Conservation (phyloP, 2,113 vertebrate species). For the Phaethon lepturus region DNA sequence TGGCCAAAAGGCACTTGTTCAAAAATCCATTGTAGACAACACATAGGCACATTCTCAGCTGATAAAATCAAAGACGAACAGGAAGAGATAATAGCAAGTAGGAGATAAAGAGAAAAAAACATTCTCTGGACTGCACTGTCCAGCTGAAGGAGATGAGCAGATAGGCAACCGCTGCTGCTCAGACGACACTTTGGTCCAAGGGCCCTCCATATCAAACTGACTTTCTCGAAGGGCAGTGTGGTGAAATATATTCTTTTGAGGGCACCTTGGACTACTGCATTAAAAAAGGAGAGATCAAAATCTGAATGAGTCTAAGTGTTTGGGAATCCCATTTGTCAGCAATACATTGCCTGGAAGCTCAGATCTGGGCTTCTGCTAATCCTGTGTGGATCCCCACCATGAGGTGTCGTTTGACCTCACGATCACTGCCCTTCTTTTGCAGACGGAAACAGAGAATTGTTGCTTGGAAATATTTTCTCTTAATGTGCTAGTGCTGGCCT, state of each 20-base stretch:
- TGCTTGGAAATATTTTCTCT: neutral
- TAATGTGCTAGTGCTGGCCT: neutral
- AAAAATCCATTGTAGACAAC: neutral
- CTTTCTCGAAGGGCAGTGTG: neutral
- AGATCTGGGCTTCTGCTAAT: neutral
- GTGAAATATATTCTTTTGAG: neutral
- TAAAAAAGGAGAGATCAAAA: neutral
- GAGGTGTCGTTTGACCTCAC: neutral
- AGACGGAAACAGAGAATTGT: neutral
- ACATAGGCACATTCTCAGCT: neutral
- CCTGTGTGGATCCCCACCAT: fast-evolving
- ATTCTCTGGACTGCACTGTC: neutral
- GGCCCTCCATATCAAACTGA: neutral
- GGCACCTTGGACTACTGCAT: neutral
- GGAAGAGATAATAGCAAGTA: neutral
- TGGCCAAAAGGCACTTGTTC: conserved; percentile 36
- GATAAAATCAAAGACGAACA: conserved; percentile 22
- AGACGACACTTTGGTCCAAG: neutral
- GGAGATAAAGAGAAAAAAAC: neutral
- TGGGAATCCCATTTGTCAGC: neutral
- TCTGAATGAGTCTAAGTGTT: neutral
- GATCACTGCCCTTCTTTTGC: neutral
- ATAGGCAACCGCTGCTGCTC: neutral
- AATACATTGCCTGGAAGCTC: neutral
- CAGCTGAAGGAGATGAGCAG: neutral